A percentile compares a stretch with the other conserved stretches of the same genome.
Conservation (phyloP, 2,113 vertebrate genomes). For the Tetraodon nigroviridis region DNA sequence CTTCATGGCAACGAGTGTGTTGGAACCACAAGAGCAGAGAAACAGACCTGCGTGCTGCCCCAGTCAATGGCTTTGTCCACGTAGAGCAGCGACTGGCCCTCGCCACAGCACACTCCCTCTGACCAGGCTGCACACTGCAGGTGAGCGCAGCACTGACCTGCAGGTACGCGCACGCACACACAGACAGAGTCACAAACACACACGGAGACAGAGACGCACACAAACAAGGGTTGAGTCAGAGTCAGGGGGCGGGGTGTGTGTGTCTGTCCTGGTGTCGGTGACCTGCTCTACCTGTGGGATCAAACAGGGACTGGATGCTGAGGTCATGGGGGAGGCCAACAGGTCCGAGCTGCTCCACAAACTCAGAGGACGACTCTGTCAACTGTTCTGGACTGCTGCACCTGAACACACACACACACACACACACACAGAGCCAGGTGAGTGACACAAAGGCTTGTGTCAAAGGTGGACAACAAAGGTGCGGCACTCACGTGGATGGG, state of each 20-base stretch:
- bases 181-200: no score
- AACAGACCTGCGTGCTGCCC: slow-evolving; percentile 93
- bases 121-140: slow-evolving; percentile 96
- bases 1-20: background rate
- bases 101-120: slow-evolving; percentile 80
- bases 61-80: slow-evolving; percentile 99
- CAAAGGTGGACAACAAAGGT: background rate
- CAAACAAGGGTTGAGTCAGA: no score
- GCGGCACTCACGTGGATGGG: slow-evolving; percentile 49
- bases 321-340: slow-evolving; percentile 91
- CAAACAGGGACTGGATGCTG: slow-evolving; percentile 91
- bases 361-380: slow-evolving; percentile 81
- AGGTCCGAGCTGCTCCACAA: slow-evolving; percentile 88
- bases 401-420: no score
- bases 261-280: no score
- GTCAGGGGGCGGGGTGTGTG: no score
- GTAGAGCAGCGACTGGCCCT: slow-evolving; percentile 82
- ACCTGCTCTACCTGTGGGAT: slow-evolving; percentile 83
- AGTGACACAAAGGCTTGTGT: background rate
- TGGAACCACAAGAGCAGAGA: background rate
- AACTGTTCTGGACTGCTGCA: no score
- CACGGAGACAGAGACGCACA: no score
- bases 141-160: slow-evolving; percentile 97
- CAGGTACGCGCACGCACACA: slow-evolving; percentile 10
- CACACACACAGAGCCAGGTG: background rate